A percentile compares a stretch with the other conserved stretches of the same genome.
Evolutionary conservation across 2,888 invertebrate genomes (phyloP).

Genomic region (Dasypolia templi): DNA sequence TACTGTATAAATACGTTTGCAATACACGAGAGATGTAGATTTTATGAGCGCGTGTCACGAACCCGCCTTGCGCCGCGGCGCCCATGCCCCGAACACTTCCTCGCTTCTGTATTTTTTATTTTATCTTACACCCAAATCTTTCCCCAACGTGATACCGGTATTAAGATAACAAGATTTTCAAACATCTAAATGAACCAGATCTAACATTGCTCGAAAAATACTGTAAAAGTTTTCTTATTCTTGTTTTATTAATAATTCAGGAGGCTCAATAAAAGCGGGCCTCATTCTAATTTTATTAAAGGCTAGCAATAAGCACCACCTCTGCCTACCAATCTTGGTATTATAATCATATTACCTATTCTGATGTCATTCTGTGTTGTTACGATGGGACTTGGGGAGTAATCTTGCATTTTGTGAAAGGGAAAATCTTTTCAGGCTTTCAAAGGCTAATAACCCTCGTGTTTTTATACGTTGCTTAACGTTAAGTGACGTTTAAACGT

Average conservation of each 20-base stretch:
- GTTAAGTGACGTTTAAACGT: neutral
- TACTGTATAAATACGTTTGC: constrained; percentile 71
- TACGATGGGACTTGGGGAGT: constrained; percentile 28
- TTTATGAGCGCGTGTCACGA: constrained; percentile 66
- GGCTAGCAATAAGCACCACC: constrained; percentile 48
- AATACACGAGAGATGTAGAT: constrained; percentile 71
- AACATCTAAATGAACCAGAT: constrained; percentile 63
- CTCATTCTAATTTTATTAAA: constrained; percentile 58
- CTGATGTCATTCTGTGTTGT: constrained; percentile 46
- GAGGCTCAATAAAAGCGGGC: constrained; percentile 51
- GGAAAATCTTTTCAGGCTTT: neutral
- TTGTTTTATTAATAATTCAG: constrained; percentile 63
- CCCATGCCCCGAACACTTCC: constrained; percentile 23
- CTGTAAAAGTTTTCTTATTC: constrained; percentile 60
- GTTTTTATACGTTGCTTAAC: neutral
- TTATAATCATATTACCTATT: constrained; percentile 50
- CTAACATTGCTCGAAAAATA: constrained; percentile 57
- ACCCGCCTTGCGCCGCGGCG: constrained; percentile 39
- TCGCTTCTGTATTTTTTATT: constrained; percentile 47
- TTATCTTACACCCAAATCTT: constrained; percentile 49
- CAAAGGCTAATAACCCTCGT: neutral
- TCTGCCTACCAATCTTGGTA: constrained; percentile 47
- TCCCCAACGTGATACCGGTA: constrained; percentile 52
- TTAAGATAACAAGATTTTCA: constrained; percentile 64
- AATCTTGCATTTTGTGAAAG: constrained; percentile 15